Evolutionary conservation across 1,140 invertebrate genomes (phyloP).

Genomic region (Frieseomelitta varia): DNA sequence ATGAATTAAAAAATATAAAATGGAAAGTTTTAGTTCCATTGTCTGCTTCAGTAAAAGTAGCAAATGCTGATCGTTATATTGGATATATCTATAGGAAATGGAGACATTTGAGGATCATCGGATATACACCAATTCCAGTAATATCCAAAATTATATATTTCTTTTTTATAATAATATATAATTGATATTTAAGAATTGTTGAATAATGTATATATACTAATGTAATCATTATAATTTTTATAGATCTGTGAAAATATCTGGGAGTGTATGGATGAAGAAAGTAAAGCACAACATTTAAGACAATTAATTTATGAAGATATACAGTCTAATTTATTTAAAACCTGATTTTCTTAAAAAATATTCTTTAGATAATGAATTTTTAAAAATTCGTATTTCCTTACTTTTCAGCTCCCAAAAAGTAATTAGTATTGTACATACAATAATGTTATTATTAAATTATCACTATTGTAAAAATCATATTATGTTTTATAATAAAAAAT

Average conservation of each 20-base stretch:
- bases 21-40: conserved; percentile 81
- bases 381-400: background rate
- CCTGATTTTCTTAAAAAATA: background rate
- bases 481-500: background rate
- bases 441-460: background rate
- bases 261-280: fast-evolving
- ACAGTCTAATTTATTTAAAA: background rate
- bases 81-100: conserved; percentile 81
- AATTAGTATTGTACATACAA: background rate
- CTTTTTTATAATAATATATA: background rate
- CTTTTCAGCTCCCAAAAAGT: background rate
- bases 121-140: conserved; percentile 84
- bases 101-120: conserved; percentile 83
- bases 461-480: background rate
- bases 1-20: conserved; percentile 72
- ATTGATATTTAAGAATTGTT: background rate
- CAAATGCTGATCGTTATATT: conserved; percentile 70
- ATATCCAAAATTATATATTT: conserved; percentile 56
- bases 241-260: background rate
- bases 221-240: background rate
- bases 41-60: conserved; percentile 76
- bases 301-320: background rate
- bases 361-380: background rate
- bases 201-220: background rate
- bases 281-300: background rate